A percentile compares a stretch with the other conserved stretches of the same genome.
These are phyloP conservation scores for Stegastes partitus DNA, from an alignment of 2,113 vertebrate genomes.

Conservation along the genomic window DNA sequence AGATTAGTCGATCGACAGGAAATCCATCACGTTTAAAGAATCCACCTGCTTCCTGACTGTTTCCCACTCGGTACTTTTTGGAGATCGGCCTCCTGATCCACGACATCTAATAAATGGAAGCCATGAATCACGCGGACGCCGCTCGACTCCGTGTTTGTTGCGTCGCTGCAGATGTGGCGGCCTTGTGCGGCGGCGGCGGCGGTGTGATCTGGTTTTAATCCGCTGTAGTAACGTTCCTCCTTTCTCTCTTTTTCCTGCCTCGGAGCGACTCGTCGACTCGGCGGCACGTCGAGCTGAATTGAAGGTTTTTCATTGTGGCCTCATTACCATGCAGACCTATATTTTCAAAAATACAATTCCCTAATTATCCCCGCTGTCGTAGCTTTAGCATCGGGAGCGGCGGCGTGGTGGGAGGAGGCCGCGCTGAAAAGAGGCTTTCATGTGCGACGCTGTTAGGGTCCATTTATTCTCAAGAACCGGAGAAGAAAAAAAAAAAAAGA, in stretches of 20 bases:
- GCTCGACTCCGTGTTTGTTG: too few species aligned
- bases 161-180: conserved; percentile 29
- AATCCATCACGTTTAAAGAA: too few species aligned
- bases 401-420: background rate
- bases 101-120: too few species aligned
- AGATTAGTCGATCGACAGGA: too few species aligned
- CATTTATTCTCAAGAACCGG: conserved; percentile 39
- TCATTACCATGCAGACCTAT: conserved; percentile 69
- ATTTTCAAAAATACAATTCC: conserved; percentile 68
- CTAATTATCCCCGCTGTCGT: conserved; percentile 65
- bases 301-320: conserved; percentile 36
- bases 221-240: conserved; percentile 7
- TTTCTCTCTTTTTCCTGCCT: background rate
- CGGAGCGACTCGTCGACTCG: conserved; percentile 25
- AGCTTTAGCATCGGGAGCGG: conserved; percentile 28
- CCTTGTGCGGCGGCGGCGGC: background rate
- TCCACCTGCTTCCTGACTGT: too few species aligned
- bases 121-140: too few species aligned
- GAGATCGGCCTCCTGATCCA: too few species aligned
- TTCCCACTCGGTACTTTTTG: too few species aligned
- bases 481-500: too few species aligned
- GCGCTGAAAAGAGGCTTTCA: conserved; percentile 56
- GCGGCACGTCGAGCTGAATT: conserved; percentile 39
- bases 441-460: conserved; percentile 52
- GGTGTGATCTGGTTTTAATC: conserved; percentile 53